Conservation (phyloP, 2,888 invertebrate genomes). For the Acrocyrtus sp. region DNA sequence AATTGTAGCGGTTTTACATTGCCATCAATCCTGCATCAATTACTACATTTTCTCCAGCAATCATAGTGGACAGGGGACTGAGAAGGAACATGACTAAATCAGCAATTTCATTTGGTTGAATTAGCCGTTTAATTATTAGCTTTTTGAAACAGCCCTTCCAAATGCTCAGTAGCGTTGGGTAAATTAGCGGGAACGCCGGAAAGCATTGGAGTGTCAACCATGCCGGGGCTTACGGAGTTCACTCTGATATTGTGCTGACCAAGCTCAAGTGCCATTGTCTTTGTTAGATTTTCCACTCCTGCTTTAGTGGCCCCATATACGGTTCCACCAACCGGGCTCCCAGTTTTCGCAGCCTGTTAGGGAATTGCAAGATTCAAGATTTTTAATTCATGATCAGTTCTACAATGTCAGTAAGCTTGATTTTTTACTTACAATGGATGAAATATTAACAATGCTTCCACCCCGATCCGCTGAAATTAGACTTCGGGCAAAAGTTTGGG, state of each 20-base stretch:
- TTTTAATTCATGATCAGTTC: no score
- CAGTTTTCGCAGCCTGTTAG: no score
- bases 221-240: conserved; percentile 68
- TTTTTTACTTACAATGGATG: no score
- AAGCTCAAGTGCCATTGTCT: conserved; percentile 69
- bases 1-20: no score
- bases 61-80: conserved; percentile 67
- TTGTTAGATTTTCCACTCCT: conserved; percentile 69
- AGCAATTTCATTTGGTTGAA: conserved; percentile 6
- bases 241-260: conserved; percentile 65
- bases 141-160: no score
- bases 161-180: no score
- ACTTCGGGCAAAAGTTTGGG: background rate
- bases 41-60: conserved; percentile 67
- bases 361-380: no score
- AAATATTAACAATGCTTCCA: background rate
- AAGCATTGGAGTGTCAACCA: conserved; percentile 65
- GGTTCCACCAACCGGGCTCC: no score
- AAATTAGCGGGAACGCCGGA: no score
- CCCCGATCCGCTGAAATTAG: background rate
- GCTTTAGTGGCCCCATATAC: conserved; percentile 69
- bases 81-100: conserved; percentile 67
- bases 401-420: no score
- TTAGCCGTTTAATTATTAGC: background rate
- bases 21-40: conserved; percentile 67